Conservation (phyloP, 1,140 invertebrate genomes). For the Papilio helenus region DNA sequence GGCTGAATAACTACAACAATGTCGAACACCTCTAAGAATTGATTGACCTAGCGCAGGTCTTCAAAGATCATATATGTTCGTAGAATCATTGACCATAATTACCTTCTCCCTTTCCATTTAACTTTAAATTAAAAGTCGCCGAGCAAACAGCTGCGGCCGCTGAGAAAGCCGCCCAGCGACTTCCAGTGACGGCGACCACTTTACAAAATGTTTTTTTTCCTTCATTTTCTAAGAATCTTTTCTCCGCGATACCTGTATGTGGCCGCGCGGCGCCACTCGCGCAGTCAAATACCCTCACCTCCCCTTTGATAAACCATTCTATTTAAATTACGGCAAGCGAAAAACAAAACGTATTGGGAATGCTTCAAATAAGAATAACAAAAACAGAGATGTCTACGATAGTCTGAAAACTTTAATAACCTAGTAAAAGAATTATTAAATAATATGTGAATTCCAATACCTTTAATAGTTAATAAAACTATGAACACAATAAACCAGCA, state of each 20-base stretch:
- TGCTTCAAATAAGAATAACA: too few species aligned
- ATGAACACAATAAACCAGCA: too few species aligned
- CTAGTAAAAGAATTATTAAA: too few species aligned
- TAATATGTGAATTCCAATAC: too few species aligned
- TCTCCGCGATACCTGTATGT: conserved; percentile 17
- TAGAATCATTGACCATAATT: not conserved
- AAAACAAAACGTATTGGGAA: too few species aligned
- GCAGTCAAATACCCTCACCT: not conserved
- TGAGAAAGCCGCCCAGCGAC: conserved; percentile 30
- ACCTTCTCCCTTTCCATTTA: conserved; percentile 18
- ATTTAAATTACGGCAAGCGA: not conserved
- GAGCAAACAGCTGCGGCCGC: conserved; percentile 25
- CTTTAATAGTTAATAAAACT: too few species aligned
- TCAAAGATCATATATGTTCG: not conserved
- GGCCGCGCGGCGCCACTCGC: conserved; percentile 8
- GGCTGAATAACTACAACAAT: too few species aligned
- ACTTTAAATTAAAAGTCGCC: not conserved
- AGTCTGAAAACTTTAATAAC: too few species aligned
- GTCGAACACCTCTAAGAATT: not conserved
- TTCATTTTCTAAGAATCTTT: conserved; percentile 37
- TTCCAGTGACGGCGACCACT: conserved; percentile 18
- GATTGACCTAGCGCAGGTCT: not conserved
- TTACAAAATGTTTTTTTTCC: conserved; percentile 26
- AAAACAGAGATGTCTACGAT: too few species aligned
- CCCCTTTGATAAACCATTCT: not conserved